Conservation (phyloP, 2,797 vertebrate genomes). For the Malurus leucopterus region DNA sequence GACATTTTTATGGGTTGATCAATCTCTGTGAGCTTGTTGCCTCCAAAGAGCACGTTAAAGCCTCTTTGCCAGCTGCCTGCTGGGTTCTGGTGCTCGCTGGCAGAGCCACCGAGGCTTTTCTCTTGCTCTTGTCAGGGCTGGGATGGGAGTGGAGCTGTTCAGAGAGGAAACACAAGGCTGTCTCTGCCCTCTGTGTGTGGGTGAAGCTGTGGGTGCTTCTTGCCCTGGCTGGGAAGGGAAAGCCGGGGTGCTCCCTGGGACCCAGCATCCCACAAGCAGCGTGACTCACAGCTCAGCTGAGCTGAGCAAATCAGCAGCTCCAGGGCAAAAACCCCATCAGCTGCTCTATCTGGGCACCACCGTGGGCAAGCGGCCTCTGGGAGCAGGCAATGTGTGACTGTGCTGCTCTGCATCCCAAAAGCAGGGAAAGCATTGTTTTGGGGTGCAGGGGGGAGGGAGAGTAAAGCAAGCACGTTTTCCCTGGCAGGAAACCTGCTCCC, state of each 20-base stretch:
- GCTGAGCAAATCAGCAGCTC: not conserved
- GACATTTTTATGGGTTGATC: slow-evolving; percentile 5
- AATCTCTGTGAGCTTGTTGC: not conserved
- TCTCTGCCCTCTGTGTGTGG: not conserved
- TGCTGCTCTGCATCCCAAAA: not conserved
- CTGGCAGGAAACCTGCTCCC: slow-evolving; percentile 6
- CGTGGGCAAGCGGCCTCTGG: rapidly evolving
- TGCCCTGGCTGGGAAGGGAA: rapidly evolving
- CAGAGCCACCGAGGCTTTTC: not conserved
- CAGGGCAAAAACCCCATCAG: not conserved
- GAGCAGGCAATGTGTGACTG: not conserved
- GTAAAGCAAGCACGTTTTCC: not conserved
- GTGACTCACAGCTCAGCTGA: not conserved
- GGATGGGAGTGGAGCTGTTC: not conserved
- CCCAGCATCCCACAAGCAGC: not conserved
- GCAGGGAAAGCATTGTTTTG: not conserved
- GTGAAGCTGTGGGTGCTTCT: not conserved
- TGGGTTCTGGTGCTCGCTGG: slow-evolving; percentile 9
- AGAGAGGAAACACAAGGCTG: not conserved
- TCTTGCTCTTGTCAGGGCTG: not conserved
- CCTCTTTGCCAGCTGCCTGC: slow-evolving; percentile 39
- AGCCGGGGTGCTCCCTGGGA: not conserved
- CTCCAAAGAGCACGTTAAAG: not conserved
- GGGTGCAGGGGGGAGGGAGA: not conserved
- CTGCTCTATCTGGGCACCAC: not conserved